Conservation (phyloP, 2,113 vertebrate species). For the Urocynchramus pylzowi region DNA sequence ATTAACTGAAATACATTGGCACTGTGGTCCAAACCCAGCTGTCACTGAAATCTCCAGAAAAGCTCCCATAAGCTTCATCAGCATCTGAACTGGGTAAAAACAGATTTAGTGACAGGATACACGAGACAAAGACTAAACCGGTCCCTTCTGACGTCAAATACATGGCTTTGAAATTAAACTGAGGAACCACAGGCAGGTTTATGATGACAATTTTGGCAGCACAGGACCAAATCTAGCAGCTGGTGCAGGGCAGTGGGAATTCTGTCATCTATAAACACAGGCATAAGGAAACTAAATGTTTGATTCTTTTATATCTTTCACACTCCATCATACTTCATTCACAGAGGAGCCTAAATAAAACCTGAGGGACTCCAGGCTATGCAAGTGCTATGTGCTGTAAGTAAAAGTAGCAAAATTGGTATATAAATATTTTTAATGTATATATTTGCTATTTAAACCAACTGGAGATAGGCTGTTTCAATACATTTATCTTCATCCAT, state of each 20-base stretch:
- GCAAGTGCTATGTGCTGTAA: not conserved
- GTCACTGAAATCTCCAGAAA: not conserved
- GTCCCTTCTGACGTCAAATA: not conserved
- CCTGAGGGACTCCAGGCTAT: not conserved
- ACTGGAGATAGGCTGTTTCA: not conserved
- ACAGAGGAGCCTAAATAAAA: not conserved
- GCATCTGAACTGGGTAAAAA: not conserved
- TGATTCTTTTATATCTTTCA: not conserved
- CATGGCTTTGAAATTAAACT: not conserved
- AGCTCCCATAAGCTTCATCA: not conserved
- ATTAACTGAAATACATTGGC: not conserved
- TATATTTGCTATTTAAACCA: not conserved
- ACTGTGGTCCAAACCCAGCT: not conserved
- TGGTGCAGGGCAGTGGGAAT: not conserved
- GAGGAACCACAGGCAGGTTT: not conserved
- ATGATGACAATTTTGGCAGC: not conserved
- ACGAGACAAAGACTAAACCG: not conserved
- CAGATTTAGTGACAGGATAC: not conserved
- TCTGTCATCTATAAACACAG: not conserved
- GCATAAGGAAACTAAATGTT: not conserved
- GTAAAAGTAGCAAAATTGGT: not conserved
- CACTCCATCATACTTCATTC: not conserved
- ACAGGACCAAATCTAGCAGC: not conserved
- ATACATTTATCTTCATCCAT: constrained; percentile 2
- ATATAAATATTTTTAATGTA: not conserved